Evolutionary conservation across 2,797 vertebrate species (phyloP).

Genomic region (Pseudotriccus pelzelni): DNA sequence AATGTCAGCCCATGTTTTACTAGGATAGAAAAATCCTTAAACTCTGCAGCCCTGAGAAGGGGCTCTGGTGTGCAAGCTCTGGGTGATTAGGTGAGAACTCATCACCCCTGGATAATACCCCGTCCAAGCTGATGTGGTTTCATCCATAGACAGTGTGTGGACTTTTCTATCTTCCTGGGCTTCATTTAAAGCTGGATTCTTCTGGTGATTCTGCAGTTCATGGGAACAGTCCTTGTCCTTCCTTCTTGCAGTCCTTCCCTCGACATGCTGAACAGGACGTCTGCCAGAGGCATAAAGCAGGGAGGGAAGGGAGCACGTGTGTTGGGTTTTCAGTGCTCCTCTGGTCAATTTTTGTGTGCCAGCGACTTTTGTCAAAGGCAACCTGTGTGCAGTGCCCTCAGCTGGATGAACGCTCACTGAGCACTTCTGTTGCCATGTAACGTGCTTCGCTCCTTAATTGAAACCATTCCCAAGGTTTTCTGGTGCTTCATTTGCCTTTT

Average conservation of each 20-base stretch:
- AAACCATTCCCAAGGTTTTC: background rate
- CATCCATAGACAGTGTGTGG: background rate
- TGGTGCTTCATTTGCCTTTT: background rate
- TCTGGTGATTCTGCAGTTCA: background rate
- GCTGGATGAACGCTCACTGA: background rate
- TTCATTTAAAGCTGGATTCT: background rate
- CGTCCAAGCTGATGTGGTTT: background rate
- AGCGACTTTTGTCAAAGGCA: background rate
- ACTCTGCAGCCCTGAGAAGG: background rate
- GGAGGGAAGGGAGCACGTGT: background rate
- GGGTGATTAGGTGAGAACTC: background rate
- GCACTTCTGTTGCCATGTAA: background rate
- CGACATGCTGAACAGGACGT: background rate
- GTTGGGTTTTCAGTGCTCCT: background rate
- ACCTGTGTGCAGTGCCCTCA: background rate
- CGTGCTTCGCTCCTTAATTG: background rate
- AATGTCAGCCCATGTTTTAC: background rate
- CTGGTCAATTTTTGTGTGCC: background rate
- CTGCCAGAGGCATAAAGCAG: background rate
- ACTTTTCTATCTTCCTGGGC: background rate
- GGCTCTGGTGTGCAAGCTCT: background rate
- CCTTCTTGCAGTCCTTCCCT: background rate
- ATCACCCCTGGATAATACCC: accelerated
- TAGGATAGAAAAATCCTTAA: background rate
- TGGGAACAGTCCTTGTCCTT: background rate